Percentiles rank a stretch among this genome's conserved stretches.
Evolutionary conservation across 2,888 invertebrate species (phyloP).

Genomic region (Conops quadrifasciatus): DNA sequence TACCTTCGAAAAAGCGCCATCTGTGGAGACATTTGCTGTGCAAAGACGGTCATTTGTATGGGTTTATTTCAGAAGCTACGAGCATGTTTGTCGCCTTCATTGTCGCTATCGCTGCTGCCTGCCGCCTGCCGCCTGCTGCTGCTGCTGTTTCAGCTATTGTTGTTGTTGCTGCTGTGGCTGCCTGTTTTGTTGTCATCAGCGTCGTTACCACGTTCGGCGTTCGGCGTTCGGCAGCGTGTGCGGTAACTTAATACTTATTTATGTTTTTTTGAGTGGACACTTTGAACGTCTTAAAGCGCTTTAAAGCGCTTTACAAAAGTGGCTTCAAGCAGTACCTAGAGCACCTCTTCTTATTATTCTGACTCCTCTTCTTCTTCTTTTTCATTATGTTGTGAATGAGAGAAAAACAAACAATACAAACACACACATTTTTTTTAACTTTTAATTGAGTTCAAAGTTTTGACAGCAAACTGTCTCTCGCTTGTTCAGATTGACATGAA

Average conservation of each 20-base stretch:
- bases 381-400: too few species aligned
- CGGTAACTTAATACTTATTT: slow-evolving; percentile 58
- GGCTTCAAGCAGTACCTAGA: not conserved
- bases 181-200: not conserved
- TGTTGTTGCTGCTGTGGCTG: slow-evolving; percentile 3
- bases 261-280: slow-evolving; percentile 47
- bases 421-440: too few species aligned
- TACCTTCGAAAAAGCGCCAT: slow-evolving; percentile 38
- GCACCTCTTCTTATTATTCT: not conserved
- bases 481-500: too few species aligned
- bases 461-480: slow-evolving; percentile 6
- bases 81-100: not conserved
- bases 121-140: too few species aligned
- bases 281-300: slow-evolving; percentile 26
- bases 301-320: slow-evolving; percentile 30
- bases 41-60: slow-evolving; percentile 33
- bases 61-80: slow-evolving; percentile 21
- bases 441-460: slow-evolving; percentile 28
- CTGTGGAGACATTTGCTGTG: slow-evolving; percentile 34
- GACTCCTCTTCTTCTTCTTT: too few species aligned
- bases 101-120: too few species aligned
- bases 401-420: too few species aligned
- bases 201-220: not conserved
- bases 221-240: not conserved
- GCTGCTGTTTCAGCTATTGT: not conserved